Evolutionary conservation across 2,888 invertebrate genomes (phyloP).

Genomic region (Microdon myrmicae): DNA sequence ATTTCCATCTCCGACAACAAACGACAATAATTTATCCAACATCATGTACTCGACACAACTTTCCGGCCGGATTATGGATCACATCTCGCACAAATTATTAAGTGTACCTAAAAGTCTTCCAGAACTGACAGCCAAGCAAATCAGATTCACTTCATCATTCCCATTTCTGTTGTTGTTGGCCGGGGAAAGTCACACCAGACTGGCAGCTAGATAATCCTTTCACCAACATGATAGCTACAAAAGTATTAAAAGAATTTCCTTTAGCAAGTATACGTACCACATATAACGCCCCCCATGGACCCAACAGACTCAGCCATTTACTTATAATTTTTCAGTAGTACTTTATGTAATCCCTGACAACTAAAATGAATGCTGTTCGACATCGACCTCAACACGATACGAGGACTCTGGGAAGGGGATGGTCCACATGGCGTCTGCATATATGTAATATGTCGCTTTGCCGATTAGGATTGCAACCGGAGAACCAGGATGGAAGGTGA

Average conservation of each 20-base stretch:
- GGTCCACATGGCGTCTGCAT: neutral
- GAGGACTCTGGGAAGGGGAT: conserved; percentile 10
- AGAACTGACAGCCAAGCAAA: conserved; percentile 42
- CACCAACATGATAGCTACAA: conserved; percentile 51
- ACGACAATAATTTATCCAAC: conserved; percentile 5
- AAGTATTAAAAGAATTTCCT: conserved; percentile 51
- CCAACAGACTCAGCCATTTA: conserved; percentile 33
- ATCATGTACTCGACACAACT: conserved; percentile 17
- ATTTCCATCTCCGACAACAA: conserved; percentile 16
- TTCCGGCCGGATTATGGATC: conserved; percentile 32
- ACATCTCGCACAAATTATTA: conserved; percentile 38
- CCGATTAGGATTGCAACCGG: conserved; percentile 34
- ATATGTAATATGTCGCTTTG: conserved; percentile 9
- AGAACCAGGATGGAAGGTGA: conserved; percentile 19
- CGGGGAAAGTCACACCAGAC: conserved; percentile 32
- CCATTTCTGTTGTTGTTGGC: conserved; percentile 39
- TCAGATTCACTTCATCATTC: conserved; percentile 49
- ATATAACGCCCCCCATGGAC: conserved; percentile 37
- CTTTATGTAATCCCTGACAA: conserved; percentile 45
- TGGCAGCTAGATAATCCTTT: conserved; percentile 49
- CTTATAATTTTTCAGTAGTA: conserved; percentile 43
- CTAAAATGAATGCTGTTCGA: conserved; percentile 27
- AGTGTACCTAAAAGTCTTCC: conserved; percentile 35
- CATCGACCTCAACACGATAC: conserved; percentile 2
- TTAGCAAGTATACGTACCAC: conserved; percentile 48